Base-by-base conservation (phyloP, 2,888 invertebrate genomes). In the Hyposoter dolosus region DNA sequence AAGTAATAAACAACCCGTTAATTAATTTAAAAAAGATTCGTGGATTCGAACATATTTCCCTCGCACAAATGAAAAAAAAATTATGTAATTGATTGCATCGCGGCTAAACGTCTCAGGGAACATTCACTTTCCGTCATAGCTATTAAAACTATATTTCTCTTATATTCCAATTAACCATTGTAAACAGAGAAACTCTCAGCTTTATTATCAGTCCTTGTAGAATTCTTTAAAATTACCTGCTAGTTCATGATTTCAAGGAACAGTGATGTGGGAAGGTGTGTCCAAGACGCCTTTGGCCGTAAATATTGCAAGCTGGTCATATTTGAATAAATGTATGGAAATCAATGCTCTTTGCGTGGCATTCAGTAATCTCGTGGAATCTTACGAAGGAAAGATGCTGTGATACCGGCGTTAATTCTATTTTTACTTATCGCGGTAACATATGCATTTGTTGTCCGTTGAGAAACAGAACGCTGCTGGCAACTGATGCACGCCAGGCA, bases 111-210 rank as follows among this genome's bases (percentile, higher is more conserved):
- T 17, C 47, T 50, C 17, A 50, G 47, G 47, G n/a, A 50, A 50
- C 47, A 50, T 50, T 50, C 28, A 19, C 28, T 60, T 28, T 28
- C 15, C 60, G 60, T 28, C 28, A 60, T 28, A 28, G 12, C 28
- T 60, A 60, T n/a, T n/a, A n/a, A n/a, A n/a, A 60, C 47, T 50
- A 60, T 60, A 60, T 60, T 60, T 28, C 60, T 60, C 12, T 60
- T 60, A 28, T 60, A 60, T 19, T 60, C 23, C 12, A 28, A 60
- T 19, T 60, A 60, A 60, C 23, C 28, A 19, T 28, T 60, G 60
- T 28, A 60, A 60, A 60, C 60, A 9, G 60, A 60, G 28, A 60
- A 60, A 60, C 60, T 60, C 60, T 9, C 12, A 60, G 19, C 19
- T 12, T 60, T 60, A 60, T 60, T 28, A 50, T n/a, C 47, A 50